A percentile compares a stretch with the other conserved stretches of the same genome.
These are phyloP conservation scores for Netelia virgata DNA, from an alignment of 2,888 invertebrate genomes.

Conservation along the genomic window DNA sequence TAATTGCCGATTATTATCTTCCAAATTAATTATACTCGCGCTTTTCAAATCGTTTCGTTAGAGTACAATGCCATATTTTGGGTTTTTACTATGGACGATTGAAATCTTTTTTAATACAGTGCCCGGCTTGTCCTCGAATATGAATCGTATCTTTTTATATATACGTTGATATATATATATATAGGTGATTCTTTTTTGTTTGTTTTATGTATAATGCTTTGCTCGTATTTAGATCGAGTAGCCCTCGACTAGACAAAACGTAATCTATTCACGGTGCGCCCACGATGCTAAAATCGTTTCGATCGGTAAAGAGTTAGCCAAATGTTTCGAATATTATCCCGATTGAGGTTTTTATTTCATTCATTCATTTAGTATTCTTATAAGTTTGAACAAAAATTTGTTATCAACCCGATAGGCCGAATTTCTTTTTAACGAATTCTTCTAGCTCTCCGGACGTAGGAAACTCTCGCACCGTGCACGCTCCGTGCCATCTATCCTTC, in stretches of 20 bases:
- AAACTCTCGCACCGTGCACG: constrained; percentile 57
- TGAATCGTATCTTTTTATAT: constrained; percentile 14
- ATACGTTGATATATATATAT: constrained; percentile 50
- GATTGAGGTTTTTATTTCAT: background rate
- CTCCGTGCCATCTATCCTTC: constrained; percentile 47
- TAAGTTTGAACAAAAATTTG: no score
- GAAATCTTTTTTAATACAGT: constrained; percentile 29
- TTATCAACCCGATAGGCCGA: no score
- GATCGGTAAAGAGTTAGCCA: background rate
- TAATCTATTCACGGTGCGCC: constrained; percentile 57
- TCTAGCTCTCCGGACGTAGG: background rate
- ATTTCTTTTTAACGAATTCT: background rate
- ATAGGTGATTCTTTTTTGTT: constrained; percentile 51
- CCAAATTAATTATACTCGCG: constrained; percentile 7
- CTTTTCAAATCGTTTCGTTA: constrained; percentile 69
- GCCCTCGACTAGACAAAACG: constrained; percentile 43
- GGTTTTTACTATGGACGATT: constrained; percentile 22
- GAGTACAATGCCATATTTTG: constrained; percentile 67
- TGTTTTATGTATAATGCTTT: constrained; percentile 31
- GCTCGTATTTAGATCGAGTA: constrained; percentile 32
- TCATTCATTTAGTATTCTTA: no score
- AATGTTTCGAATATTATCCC: background rate
- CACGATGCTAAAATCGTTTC: constrained; percentile 36
- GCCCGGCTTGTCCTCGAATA: constrained; percentile 42
- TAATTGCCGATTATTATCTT: background rate